Conservation (phyloP, 2,113 vertebrate genomes). For the Cynopterus brachyotis region DNA sequence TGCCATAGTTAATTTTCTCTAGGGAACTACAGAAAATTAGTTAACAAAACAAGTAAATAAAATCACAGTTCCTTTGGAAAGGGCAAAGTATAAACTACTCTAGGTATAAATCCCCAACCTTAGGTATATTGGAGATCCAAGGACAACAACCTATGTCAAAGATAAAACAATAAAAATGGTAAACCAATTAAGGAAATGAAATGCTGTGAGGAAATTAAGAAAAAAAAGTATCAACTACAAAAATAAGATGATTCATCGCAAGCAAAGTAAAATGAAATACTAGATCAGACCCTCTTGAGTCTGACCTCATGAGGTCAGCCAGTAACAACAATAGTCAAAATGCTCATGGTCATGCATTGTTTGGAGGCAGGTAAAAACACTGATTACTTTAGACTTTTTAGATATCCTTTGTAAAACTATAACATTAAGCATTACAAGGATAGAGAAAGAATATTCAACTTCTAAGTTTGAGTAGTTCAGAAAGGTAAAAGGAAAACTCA, state of each 20-base stretch:
- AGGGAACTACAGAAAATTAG: not conserved
- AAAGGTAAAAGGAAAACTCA: not conserved
- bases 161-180: not conserved
- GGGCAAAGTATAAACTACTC: not conserved
- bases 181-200: not conserved
- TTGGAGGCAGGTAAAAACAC: not conserved
- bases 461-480: not conserved
- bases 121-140: not conserved
- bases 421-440: not conserved
- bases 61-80: not conserved
- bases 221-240: not conserved
- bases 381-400: not conserved
- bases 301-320: not conserved
- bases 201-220: not conserved
- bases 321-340: not conserved
- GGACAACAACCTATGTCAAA: not conserved
- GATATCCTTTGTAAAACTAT: not conserved
- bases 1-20: not conserved
- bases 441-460: not conserved
- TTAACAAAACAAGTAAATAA: not conserved
- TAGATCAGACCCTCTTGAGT: not conserved
- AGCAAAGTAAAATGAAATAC: not conserved
- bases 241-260: not conserved
- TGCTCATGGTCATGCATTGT: not conserved
- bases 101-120: not conserved